Evolutionary conservation across 2,888 invertebrate genomes (phyloP), one percentile per base, ranked within the genome.

Genomic region (Dendrolimus pini): DNA sequence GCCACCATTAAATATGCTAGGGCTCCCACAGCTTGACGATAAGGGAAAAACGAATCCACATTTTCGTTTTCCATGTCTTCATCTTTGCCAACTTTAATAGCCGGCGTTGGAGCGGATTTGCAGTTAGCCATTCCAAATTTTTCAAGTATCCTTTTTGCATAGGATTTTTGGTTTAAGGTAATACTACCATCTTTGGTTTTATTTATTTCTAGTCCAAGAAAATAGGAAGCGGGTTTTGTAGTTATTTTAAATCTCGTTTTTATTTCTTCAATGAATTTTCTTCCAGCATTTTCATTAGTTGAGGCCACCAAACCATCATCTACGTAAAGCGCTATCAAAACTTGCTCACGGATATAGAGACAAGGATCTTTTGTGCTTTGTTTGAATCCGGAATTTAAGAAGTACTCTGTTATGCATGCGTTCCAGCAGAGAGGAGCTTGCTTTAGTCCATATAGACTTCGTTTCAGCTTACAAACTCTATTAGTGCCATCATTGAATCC

Each of bases 401-500:
- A 3, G 9, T 56, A 54, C 30, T 58, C 54, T 10, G 14, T 10
- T 7, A 60, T 55, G 13, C 57, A 58, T 6, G 42, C 30, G 52
- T 61, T 59, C 59, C 61, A 61, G 13, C 61, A 61, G n/a, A 53
- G n/a, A n/a, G 60, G 60, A 1, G 58, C 59, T 56, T 59, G 59
- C 12, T 59, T 59, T 10, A 61, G n/a, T 3, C 61, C 61, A 52
- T 59, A 61, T 1, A 61, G 52, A 52, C 61, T 61, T n/a, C 54
- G n/a, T 7, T 58, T 58, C 2, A 60, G 14, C 52, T 54, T 58
- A 30, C 18, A 18, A 18, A 18, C 18, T 41, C 59, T 55, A 14
- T 55, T 18, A 18, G 30, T 18, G 3, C 18, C 18, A 18, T 18
- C 18, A 56, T 58, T 52, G 55, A 55, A 58, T 18, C 56, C 58